Evolutionary conservation across 2,888 invertebrate genomes (phyloP), one percentile per base, ranked within the genome.

Genomic region (Oligia latruncula): DNA sequence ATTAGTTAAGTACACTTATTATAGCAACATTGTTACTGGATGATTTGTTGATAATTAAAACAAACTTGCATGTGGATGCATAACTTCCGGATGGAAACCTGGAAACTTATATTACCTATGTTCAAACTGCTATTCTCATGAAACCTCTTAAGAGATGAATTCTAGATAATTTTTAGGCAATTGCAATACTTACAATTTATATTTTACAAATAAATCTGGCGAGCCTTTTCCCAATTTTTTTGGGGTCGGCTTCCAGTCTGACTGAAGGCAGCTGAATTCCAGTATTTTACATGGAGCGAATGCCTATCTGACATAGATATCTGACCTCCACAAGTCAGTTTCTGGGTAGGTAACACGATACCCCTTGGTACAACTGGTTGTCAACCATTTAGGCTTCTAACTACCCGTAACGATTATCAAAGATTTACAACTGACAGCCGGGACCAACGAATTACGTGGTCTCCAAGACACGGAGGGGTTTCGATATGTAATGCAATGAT

Each of bases 1-100:
- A 75, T 81, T 75, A 81, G 23, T 40, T n/a, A 79, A 40, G 15
- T 9, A 55, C 17, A 52, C 15, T 60, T 9, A 71, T 29, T 49
- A 52, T 4, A 60, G 17, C 29, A 60, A 23, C 66, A 40, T 80
- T 75, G 29, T 49, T 40, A 40, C 4, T 40, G 6, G 9, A 74
- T 40, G 17, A n/a, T 40, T 62, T 13, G 49, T 49, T 13, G 49
- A 49, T 49, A 3, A 49, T 49, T 13, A 49, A 13, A 49, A 49
- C 4, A 49, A 49, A 49, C 49, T 49, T 49, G 49, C 49, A 49
- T 49, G 13, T 49, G 49, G 13, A 13, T 49, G 13, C 49, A 49
- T 49, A 49, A 40, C 46, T 73, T 62, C 35, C 40, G 20, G 20
- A 4, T 74, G 1, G 4, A n/a, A 71, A 46, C 46, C 3, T 29